These are phyloP conservation scores for Calliphora vomitoria DNA, from an alignment of 2,888 invertebrate species.

Conservation along the genomic window DNA sequence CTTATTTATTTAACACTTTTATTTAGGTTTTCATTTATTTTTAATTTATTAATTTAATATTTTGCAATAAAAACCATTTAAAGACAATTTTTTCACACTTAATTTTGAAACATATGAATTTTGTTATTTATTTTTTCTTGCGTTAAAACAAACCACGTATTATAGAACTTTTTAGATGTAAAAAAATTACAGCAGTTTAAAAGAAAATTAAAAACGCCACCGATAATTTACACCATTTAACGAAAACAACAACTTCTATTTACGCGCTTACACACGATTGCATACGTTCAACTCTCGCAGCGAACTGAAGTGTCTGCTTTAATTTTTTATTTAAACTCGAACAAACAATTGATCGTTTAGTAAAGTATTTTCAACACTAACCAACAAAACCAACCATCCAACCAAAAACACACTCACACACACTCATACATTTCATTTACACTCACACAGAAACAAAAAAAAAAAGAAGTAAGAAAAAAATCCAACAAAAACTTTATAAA, in stretches of 20 bases:
- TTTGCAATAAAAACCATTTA: constrained; percentile 21
- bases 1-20: constrained; percentile 11
- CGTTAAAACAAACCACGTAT: background rate
- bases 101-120: constrained; percentile 18
- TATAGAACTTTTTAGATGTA: constrained; percentile 53
- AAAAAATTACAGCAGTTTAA: constrained; percentile 20
- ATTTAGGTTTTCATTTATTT: constrained; percentile 20
- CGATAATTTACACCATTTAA: constrained; percentile 38
- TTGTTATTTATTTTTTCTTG: constrained; percentile 1
- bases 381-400: background rate
- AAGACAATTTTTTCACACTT: background rate
- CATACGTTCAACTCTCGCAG: constrained; percentile 81
- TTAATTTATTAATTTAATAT: background rate
- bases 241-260: constrained; percentile 50
- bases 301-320: constrained; percentile 78
- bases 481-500: constrained; percentile 43
- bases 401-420: background rate
- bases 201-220: constrained; percentile 35
- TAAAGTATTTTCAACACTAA: constrained; percentile 61
- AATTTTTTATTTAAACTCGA: constrained; percentile 59
- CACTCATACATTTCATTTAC: constrained; percentile 16
- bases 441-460: constrained; percentile 10
- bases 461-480: constrained; percentile 41
- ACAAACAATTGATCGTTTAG: constrained; percentile 69
- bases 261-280: constrained; percentile 75